Base-by-base conservation (phyloP, 1,140 invertebrate species). In the Atta cephalotes region DNA sequence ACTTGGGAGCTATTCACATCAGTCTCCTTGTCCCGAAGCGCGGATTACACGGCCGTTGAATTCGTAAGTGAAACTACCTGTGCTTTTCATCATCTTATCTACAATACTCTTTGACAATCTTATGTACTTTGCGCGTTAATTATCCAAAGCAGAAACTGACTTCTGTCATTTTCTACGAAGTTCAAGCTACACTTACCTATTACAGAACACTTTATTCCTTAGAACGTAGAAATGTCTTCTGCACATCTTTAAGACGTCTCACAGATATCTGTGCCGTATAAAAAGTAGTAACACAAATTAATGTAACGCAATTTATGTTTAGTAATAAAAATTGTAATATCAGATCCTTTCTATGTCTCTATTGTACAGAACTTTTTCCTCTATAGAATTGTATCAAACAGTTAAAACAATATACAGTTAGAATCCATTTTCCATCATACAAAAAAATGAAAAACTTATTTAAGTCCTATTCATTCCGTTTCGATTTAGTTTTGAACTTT, bases 1-100 rank as follows among this genome's bases (percentile, higher is more conserved):
- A 78, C 87, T 56, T 10, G 87, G 77, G 89, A 85, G 80, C 82
- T 63, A 87, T 89, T 89, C 87, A 86, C 89, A 89, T 89, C 90
- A 85, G 76, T 90, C 72, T 78, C 49, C 81, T 78, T 79, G 85
- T 89, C 87, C 85, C 87, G 56, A 63, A 79, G 85, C 80, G 68
- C 66, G 80, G 84, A 90, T 90, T 91, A 88, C 79, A 90, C 65
- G 85, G 63, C 85, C 87, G 65, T 86, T 90, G 87, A 88, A 91
- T 91, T 87, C 76, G 87, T 90, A 90, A 91, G 87, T 90, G 89
- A 91, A 90, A 91, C 87, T 80, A 70, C 70, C 87, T 77, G 65
- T 28, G 68, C 82, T 87, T 90, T 87, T 77, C 85, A 45, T 53
- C 39, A 4, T 51, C 49, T 65, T 65, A 65, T 49, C 49, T 53